These are phyloP conservation scores for Hyaena hyaena DNA, from an alignment of 2,113 vertebrate genomes.

Conservation along the genomic window DNA sequence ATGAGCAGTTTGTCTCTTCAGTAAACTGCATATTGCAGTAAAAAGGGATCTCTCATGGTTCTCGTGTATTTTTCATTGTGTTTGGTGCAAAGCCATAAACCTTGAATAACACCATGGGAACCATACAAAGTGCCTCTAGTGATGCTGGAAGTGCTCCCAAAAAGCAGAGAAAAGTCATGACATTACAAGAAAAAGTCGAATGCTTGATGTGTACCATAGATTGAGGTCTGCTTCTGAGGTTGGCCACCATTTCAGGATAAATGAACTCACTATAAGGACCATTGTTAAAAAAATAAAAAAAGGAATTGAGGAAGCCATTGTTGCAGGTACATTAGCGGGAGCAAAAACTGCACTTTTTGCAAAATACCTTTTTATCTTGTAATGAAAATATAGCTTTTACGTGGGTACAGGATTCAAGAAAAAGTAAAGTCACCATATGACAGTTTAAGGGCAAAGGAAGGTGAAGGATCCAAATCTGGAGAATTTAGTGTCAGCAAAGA, in stretches of 20 bases:
- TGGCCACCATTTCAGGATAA: not conserved
- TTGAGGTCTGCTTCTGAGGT: not conserved
- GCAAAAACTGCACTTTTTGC: not conserved
- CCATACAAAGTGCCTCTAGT: not conserved
- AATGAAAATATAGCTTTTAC: not conserved
- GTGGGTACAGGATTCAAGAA: not conserved
- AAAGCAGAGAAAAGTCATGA: not conserved
- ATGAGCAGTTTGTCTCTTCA: not conserved
- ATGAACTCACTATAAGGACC: not conserved
- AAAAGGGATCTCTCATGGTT: not conserved
- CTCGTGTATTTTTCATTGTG: not conserved
- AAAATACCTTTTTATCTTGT: not conserved
- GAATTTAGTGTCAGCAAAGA: not conserved
- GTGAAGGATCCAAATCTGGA: not conserved
- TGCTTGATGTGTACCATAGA: not conserved
- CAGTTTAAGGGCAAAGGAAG: not conserved
- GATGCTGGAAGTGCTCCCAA: not conserved
- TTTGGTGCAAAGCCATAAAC: not conserved
- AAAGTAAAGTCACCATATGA: not conserved
- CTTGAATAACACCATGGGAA: not conserved
- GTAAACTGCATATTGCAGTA: not conserved
- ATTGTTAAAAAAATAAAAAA: not conserved
- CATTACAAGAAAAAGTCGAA: not conserved
- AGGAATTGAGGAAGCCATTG: not conserved
- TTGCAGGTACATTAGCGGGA: not conserved